phyloP scores from a whole-genome alignment of 1,140 invertebrate species.

The Hypsibius dujardini region DNA sequence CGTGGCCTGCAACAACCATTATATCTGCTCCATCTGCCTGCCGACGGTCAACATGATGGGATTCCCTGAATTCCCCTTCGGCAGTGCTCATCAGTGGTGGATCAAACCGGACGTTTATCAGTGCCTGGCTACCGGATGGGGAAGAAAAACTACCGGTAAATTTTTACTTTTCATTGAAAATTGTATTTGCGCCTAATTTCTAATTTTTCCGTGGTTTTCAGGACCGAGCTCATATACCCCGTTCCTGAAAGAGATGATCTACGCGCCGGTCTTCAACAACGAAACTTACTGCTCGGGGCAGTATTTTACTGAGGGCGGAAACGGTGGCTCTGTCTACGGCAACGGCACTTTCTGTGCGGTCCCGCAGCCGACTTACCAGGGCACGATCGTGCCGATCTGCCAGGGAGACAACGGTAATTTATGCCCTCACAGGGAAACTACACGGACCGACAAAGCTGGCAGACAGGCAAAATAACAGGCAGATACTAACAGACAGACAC shows the following conservation, averaged over 20 bases:
- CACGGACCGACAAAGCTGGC: no score
- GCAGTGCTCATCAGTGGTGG: neutral
- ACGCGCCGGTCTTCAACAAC: neutral
- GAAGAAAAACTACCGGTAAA: neutral
- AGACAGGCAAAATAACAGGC: no score
- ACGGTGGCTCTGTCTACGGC: no score
- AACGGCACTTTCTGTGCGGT: neutral
- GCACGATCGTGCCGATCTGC: neutral
- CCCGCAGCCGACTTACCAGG: neutral
- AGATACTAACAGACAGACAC: no score
- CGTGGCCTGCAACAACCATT: neutral
- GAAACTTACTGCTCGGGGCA: neutral
- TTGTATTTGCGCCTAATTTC: neutral
- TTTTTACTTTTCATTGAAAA: no score
- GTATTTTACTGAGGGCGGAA: no score
- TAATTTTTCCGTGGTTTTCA: neutral
- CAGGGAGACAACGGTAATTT: constrained; percentile 3
- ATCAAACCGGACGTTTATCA: neutral
- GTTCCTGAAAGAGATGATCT: neutral
- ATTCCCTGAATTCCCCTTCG: no score
- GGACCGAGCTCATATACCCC: neutral
- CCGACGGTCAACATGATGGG: no score
- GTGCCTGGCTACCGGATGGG: neutral
- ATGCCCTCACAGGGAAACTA: no score
- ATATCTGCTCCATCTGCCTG: neutral